Evolutionary conservation across 2,797 vertebrate species (phyloP).

Genomic region (Hydrophis major): DNA sequence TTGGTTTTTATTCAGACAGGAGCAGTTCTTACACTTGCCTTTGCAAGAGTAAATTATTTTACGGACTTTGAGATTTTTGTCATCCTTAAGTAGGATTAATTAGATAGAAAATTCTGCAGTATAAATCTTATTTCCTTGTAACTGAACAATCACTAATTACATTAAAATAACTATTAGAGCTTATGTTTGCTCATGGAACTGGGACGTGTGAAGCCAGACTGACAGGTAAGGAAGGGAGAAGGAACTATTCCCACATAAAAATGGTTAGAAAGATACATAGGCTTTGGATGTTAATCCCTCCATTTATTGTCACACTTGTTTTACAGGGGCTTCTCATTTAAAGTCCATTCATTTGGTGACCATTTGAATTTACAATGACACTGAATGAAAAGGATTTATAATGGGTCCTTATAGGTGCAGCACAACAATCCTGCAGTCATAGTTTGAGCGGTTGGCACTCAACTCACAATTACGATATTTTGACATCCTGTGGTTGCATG

Average conservation of each 20-base stretch:
- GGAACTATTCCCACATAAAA: background rate
- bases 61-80: background rate
- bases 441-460: background rate
- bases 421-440: background rate
- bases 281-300: background rate
- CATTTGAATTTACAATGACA: background rate
- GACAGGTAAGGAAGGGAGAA: background rate
- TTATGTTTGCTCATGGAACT: background rate
- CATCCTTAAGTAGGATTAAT: background rate
- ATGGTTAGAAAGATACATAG: background rate
- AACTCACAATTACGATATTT: background rate
- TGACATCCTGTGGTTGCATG: background rate
- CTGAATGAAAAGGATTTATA: background rate
- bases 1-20: background rate
- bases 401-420: background rate
- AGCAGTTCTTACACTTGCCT: background rate
- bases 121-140: background rate
- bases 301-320: background rate
- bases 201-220: background rate
- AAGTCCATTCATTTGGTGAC: background rate
- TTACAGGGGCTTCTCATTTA: background rate
- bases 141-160: background rate
- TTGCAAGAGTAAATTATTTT: background rate
- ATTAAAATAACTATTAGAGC: background rate
- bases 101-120: background rate